Conservation (phyloP, 2,797 vertebrate species). For the Sandelia bainsii region DNA sequence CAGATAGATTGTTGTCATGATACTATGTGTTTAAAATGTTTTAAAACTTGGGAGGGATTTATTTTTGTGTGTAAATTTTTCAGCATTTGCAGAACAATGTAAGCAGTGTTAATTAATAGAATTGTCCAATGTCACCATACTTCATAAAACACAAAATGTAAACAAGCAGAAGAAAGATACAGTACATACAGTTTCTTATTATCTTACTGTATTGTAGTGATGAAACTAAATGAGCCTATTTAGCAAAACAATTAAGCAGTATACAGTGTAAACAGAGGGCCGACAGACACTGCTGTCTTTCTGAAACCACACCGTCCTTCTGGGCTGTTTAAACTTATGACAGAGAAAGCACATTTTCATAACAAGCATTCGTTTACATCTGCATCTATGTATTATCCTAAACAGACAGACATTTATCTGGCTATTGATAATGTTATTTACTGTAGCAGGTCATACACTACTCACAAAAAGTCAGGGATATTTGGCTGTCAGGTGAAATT, state of each 20-base stretch:
- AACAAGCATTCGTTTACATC: not conserved
- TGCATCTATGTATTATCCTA: not conserved
- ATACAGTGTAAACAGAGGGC: not conserved
- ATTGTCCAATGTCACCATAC: no score
- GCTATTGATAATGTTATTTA: no score
- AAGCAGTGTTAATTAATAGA: not conserved
- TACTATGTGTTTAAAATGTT: constrained; percentile 10
- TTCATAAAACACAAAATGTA: no score
- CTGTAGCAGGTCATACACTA: no score
- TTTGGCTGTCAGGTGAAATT: no score
- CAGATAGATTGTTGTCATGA: constrained; percentile 10
- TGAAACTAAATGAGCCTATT: not conserved
- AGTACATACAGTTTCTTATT: not conserved
- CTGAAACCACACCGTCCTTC: not conserved
- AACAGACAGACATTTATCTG: not conserved
- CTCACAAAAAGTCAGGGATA: no score
- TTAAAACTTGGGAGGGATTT: not conserved
- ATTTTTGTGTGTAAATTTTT: no score
- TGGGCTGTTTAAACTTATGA: not conserved
- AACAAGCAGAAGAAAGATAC: no score
- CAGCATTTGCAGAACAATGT: no score
- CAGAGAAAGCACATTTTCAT: not conserved
- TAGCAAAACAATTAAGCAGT: not conserved
- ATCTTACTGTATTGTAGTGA: not conserved
- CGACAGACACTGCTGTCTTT: not conserved